Conservation (phyloP, 2,888 invertebrate genomes). For the Oconnorella tubifera region DNA sequence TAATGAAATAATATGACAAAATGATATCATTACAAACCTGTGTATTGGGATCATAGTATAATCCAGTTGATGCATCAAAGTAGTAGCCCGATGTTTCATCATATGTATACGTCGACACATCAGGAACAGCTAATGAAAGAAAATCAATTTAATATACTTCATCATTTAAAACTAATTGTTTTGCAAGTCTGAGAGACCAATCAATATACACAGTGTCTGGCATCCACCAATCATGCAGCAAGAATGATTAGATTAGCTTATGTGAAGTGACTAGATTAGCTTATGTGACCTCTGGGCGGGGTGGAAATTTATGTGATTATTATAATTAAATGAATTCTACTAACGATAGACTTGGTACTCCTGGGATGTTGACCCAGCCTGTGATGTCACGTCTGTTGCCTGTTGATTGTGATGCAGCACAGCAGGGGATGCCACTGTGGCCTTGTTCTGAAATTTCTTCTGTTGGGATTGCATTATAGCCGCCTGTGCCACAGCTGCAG, state of each 20-base stretch:
- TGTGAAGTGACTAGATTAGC: too few species aligned
- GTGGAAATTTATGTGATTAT: too few species aligned
- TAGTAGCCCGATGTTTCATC: slow-evolving; percentile 60
- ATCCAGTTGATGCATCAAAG: slow-evolving; percentile 64
- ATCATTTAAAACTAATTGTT: neutral
- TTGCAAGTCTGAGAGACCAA: neutral
- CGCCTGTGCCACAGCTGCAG: slow-evolving; percentile 76
- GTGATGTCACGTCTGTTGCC: too few species aligned
- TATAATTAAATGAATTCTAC: too few species aligned
- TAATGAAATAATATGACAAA: too few species aligned
- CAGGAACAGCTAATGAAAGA: slow-evolving; percentile 63
- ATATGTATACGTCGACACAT: slow-evolving; percentile 84
- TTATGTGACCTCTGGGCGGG: too few species aligned
- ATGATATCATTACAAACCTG: slow-evolving; percentile 57
- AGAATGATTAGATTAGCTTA: too few species aligned
- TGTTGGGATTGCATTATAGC: slow-evolving; percentile 66
- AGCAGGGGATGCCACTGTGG: neutral
- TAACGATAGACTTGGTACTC: too few species aligned
- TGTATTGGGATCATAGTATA: slow-evolving; percentile 93
- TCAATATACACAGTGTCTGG: neutral
- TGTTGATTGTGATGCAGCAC: too few species aligned
- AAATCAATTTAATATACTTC: neutral
- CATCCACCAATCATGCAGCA: neutral
- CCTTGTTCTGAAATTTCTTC: slow-evolving; percentile 13
- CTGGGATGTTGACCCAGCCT: too few species aligned